Base-by-base conservation (phyloP, 2,888 invertebrate species). In the Chymomyza caudatula region DNA sequence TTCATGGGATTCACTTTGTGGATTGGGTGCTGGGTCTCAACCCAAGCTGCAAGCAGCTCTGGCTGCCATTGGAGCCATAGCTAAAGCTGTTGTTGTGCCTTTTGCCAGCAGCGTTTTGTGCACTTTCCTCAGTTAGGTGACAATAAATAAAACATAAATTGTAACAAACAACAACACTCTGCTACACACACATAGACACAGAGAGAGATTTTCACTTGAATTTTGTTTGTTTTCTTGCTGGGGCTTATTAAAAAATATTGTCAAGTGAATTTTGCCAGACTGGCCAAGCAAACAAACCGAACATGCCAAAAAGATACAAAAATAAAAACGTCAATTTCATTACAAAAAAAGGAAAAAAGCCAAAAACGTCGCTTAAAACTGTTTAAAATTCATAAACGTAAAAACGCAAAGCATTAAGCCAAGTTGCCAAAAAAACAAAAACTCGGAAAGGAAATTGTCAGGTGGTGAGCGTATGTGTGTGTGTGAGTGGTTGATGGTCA, bases 221-320 rank as follows among this genome's bases (percentile, higher is more conserved):
- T 55, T 49, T 65, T 73, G 67, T 74, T 74, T 47, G 19, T 47
- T 13, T 15, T 47, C 19, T 65, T 65, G 65, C 63, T 43, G 44
- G 29, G 61, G 76, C 78, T 78, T 83, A 75, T 79, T 83, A 78
- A 75, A 71, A 83, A 71, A 71, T 69, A 73, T 70, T 59, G 66
- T 68, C 72, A 79, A 78, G 79, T 78, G 79, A 74, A 78, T 20
- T 13, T 19, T 19, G 51, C 13, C 51, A 17, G 17, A 47, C 47
- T 47, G 47, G 47, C 1, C 47, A 15, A 43, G 43, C 44, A 44
- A 44, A 44, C 17, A 19, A 37, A 1, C 29, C 29, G 2, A 1
- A n/a, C n/a, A n/a, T n/a, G n/a, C n/a, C n/a, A n/a, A 37, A 29
- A 29, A 29, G 2, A 37, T 11, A 37, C 29, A 37, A 37, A 37